Conservation (phyloP, 1,140 invertebrate genomes). For the Sitophilus oryzae region DNA sequence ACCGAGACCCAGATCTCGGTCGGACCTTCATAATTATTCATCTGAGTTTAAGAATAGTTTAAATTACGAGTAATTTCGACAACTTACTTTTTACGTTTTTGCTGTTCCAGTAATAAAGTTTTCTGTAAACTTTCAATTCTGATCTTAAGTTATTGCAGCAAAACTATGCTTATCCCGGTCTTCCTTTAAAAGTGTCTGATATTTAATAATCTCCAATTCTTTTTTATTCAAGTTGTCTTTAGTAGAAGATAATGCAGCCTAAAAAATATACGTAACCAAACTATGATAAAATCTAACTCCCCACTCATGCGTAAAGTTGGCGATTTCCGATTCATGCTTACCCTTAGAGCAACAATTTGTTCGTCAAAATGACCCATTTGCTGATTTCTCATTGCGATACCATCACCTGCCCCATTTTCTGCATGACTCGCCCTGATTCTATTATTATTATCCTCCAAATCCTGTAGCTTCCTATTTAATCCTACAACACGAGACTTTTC, state of each 20-base stretch:
- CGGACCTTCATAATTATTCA: too few species aligned
- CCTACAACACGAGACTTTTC: conserved; percentile 26
- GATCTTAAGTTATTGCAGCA: conserved; percentile 53
- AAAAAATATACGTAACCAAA: too few species aligned
- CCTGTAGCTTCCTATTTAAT: conserved; percentile 18
- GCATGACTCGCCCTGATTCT: conserved; percentile 1
- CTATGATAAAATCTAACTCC: too few species aligned
- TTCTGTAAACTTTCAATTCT: conserved; percentile 53
- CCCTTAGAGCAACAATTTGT: conserved; percentile 30
- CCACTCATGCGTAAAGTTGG: too few species aligned
- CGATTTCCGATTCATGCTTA: too few species aligned
- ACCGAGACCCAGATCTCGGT: too few species aligned
- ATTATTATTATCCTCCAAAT: conserved; percentile 32
- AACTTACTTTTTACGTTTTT: conserved; percentile 31
- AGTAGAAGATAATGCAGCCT: conserved; percentile 15
- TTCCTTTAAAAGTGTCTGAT: conserved; percentile 59
- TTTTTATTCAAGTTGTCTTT: conserved; percentile 56
- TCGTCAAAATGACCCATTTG: conserved; percentile 9
- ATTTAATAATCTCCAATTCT: conserved; percentile 60
- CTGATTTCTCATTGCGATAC: conserved; percentile 12
- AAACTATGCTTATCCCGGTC: conserved; percentile 58
- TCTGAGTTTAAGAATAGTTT: too few species aligned
- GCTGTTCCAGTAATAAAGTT: conserved; percentile 27
- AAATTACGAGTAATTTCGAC: too few species aligned
- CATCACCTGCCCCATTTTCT: conserved; percentile 20